Conservation (phyloP, 1,140 invertebrate species). For the Anadara kagoshimensis region DNA sequence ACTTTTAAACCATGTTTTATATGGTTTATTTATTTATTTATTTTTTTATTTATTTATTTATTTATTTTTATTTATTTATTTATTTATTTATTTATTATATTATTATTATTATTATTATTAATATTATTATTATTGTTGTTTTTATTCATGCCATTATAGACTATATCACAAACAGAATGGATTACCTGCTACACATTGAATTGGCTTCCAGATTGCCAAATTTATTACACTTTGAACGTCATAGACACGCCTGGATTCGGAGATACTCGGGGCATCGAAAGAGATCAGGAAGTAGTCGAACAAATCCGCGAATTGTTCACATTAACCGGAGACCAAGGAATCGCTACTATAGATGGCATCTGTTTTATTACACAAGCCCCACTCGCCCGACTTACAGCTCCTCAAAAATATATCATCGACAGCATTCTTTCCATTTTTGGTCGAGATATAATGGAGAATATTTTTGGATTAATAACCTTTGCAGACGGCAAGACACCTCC, state of each 20-base stretch:
- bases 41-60: not conserved
- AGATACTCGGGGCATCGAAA: slow-evolving; percentile 47
- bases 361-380: slow-evolving; percentile 43
- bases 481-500: slow-evolving; percentile 43
- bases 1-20: not conserved
- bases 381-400: slow-evolving; percentile 30
- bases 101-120: not conserved
- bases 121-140: not conserved
- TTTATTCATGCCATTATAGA: slow-evolving; percentile 21
- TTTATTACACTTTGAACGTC: slow-evolving; percentile 27
- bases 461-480: slow-evolving; percentile 53
- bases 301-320: slow-evolving; percentile 46
- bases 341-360: slow-evolving; percentile 47
- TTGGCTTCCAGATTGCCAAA: slow-evolving; percentile 10
- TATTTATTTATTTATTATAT: too few species aligned
- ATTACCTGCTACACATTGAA: slow-evolving; percentile 43
- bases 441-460: slow-evolving; percentile 51
- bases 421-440: slow-evolving; percentile 55
- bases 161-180: slow-evolving; percentile 44
- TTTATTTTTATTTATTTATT: too few species aligned
- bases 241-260: slow-evolving; percentile 47
- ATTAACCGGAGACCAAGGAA: slow-evolving; percentile 24
- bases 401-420: slow-evolving; percentile 54
- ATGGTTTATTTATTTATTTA: not conserved
- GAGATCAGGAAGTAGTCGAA: slow-evolving; percentile 39